Evolutionary conservation across 2,888 invertebrate genomes (phyloP).

Genomic region (Diplazon laetatorius): DNA sequence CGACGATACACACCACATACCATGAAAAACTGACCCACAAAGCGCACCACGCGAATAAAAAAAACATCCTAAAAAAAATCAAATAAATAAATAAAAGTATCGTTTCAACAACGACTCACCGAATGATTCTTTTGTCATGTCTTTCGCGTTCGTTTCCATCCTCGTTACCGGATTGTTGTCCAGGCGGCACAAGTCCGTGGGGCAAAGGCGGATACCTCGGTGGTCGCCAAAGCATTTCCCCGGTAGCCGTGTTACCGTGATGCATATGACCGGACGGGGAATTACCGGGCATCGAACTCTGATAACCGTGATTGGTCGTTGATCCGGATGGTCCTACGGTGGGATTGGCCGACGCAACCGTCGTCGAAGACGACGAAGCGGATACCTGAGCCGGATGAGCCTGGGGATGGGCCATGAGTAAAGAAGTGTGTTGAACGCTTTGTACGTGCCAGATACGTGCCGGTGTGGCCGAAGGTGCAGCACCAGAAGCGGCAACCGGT

Average conservation of each 20-base stretch:
- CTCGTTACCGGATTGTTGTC: too few species aligned
- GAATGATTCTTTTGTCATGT: constrained; percentile 82
- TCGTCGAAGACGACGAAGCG: constrained; percentile 71
- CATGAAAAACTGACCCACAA: too few species aligned
- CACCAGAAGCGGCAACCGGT: constrained; percentile 82
- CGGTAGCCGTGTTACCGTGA: constrained; percentile 74
- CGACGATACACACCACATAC: too few species aligned
- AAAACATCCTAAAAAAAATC: not conserved
- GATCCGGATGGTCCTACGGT: constrained; percentile 69
- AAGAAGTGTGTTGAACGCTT: constrained; percentile 85
- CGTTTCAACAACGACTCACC: constrained; percentile 57
- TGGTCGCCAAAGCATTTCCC: constrained; percentile 82
- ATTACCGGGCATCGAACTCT: constrained; percentile 64
- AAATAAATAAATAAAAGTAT: not conserved
- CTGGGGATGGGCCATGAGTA: constrained; percentile 85
- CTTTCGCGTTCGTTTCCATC: constrained; percentile 83
- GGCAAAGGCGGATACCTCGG: constrained; percentile 84
- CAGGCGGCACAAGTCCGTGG: constrained; percentile 83
- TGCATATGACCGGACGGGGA: constrained; percentile 72
- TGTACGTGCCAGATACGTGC: constrained; percentile 84
- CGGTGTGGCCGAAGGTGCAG: constrained; percentile 76
- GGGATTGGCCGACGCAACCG: constrained; percentile 79
- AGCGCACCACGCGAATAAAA: constrained; percentile 24
- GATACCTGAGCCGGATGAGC: constrained; percentile 67
- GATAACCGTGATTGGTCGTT: constrained; percentile 78